phyloP scores from a whole-genome alignment of 2,888 invertebrate species.

The Tetranychus truncatus region DNA sequence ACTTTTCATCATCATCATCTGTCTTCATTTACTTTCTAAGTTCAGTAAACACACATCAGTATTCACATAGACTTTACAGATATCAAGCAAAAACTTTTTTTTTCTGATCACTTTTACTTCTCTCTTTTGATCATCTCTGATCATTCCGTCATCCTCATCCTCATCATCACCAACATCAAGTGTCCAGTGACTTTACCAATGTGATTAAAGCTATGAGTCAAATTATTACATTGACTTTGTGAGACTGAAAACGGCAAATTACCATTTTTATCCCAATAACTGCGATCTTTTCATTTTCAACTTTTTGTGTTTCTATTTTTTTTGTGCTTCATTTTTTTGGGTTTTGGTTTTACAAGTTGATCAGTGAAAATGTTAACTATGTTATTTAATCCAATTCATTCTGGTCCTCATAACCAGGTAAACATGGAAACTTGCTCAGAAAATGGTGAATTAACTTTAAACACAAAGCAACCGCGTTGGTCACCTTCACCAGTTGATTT shows the following conservation, averaged over 20 bases:
- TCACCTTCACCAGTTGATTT: slow-evolving; percentile 20
- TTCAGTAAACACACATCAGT: background rate
- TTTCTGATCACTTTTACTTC: background rate
- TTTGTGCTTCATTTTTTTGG: background rate
- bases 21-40: background rate
- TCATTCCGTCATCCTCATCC: background rate
- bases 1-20: background rate
- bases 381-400: background rate
- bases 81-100: background rate
- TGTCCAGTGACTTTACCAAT: no score
- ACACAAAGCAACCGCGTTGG: slow-evolving; percentile 15
- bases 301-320: background rate
- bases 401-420: background rate
- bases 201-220: no score
- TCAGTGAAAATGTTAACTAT: background rate
- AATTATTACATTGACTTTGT: no score
- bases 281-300: no score
- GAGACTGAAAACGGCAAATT: no score
- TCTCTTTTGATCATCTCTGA: background rate
- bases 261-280: no score
- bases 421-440: slow-evolving; percentile 11
- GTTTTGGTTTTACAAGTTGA: background rate
- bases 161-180: no score
- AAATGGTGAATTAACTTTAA: slow-evolving; percentile 3
- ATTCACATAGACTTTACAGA: background rate